A percentile compares a stretch with the other conserved stretches of the same genome.
Conservation (phyloP, 2,797 vertebrate species). For the Synanceia verrucosa region DNA sequence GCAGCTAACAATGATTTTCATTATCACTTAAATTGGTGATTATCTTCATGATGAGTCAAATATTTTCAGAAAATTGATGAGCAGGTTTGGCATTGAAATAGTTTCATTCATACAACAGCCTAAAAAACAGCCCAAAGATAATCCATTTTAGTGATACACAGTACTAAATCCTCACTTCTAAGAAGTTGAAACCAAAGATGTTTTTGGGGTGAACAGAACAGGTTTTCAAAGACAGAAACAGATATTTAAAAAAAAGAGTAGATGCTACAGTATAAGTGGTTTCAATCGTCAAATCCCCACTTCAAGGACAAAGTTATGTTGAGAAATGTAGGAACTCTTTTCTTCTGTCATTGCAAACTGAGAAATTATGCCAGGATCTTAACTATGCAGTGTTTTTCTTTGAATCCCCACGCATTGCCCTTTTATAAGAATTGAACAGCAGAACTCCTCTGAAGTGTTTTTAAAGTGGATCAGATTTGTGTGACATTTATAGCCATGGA, state of each 20-base stretch:
- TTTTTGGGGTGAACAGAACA: too few species aligned
- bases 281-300: background rate
- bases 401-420: background rate
- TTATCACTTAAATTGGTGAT: background rate
- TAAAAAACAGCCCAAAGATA: background rate
- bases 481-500: conserved; percentile 5
- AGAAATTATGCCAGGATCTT: background rate
- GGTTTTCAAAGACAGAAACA: too few species aligned
- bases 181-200: too few species aligned
- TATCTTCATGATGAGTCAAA: background rate
- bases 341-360: background rate
- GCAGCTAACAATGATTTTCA: background rate
- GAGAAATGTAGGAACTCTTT: background rate
- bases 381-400: background rate
- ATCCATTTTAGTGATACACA: background rate
- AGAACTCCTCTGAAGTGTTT: background rate
- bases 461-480: background rate
- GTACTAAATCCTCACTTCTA: background rate
- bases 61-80: background rate
- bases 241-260: background rate
- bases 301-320: background rate
- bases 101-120: background rate
- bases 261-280: background rate
- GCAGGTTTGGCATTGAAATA: background rate
- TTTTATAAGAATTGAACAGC: background rate